Evolutionary conservation across 1,140 invertebrate genomes (phyloP), one percentile per base, ranked within the genome.

Genomic region (Trachymyrmex cornetzi): DNA sequence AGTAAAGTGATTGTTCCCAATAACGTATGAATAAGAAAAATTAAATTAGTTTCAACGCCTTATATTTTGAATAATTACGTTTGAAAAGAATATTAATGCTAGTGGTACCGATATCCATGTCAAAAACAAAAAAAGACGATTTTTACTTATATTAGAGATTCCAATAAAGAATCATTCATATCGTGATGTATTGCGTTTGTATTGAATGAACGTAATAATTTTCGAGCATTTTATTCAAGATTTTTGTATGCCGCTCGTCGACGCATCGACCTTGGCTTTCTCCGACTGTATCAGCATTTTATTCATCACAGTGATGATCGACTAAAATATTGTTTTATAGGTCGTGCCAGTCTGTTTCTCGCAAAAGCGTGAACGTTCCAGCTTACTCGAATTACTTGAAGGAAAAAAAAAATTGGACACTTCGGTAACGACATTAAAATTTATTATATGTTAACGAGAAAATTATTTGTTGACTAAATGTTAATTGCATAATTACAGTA

Each of bases 401-500:
- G 72, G 63, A 57, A 61, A 66, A 19, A 69, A 75, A 75, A 88
- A 50, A 50, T 69, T 61, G 61, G 64, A 57, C 22, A 66, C 50
- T 86, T 75, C 75, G 44, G 44, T 38, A 22, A 66, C 69, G 72
- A 87, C 34, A 89, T 89, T 90, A 80, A 19, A 79, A 44, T 75
- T 87, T 80, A 61, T 90, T 88, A 85, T 38, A 87, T 30, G 63
- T 75, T 90, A 90, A 90, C 75, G 75, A 90, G 71, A 57, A 48
- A 90, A 90, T 90, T 85, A 85, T 74, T 66, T 48, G 14, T 61
- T 57, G 67, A 30, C 67, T 38, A 63, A 64, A 87, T 64, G 80
- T 85, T 90, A 89, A 89, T 80, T 66, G 34, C 69, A n/a, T 90
- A 88, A 89, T 90, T 89, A 89, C 53, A 80, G 69, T 50, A 5